These are phyloP conservation scores for Dolichotis patagonum DNA, from an alignment of 2,113 vertebrate species.

Conservation along the genomic window DNA sequence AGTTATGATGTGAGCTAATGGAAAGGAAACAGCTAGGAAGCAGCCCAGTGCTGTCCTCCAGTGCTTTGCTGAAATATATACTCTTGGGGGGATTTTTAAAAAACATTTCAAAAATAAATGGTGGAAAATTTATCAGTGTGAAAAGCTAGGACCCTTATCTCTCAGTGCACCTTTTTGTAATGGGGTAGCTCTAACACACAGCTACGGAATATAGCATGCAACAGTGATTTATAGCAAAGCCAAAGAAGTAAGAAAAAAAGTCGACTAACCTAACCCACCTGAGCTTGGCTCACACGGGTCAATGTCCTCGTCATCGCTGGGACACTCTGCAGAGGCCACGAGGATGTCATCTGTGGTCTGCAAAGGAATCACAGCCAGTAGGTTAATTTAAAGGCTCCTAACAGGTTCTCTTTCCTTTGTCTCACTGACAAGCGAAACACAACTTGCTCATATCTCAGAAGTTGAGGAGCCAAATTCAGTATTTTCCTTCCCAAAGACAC, in stretches of 20 bases:
- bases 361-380: slow-evolving; percentile 80
- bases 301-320: slow-evolving; percentile 98
- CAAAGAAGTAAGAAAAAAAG: slow-evolving; percentile 95
- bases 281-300: slow-evolving; percentile 99
- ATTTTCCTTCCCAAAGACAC: neutral
- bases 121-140: fast-evolving
- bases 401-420: neutral
- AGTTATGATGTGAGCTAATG: slow-evolving; percentile 1
- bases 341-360: slow-evolving; percentile 95
- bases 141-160: neutral
- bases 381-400: slow-evolving; percentile 17
- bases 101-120: neutral
- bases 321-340: slow-evolving; percentile 98
- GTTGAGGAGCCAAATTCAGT: neutral
- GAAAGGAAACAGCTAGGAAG: neutral
- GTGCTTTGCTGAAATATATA: neutral
- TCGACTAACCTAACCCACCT: slow-evolving; percentile 99
- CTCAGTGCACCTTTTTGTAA: neutral
- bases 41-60: neutral
- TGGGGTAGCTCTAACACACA: neutral
- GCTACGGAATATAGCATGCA: slow-evolving; percentile 78
- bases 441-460: neutral
- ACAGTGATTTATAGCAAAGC: slow-evolving; percentile 83
- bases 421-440: neutral
- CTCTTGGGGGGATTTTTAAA: neutral